phyloP scores from a whole-genome alignment of 2,113 vertebrate genomes.

The Pteronura brasiliensis region DNA sequence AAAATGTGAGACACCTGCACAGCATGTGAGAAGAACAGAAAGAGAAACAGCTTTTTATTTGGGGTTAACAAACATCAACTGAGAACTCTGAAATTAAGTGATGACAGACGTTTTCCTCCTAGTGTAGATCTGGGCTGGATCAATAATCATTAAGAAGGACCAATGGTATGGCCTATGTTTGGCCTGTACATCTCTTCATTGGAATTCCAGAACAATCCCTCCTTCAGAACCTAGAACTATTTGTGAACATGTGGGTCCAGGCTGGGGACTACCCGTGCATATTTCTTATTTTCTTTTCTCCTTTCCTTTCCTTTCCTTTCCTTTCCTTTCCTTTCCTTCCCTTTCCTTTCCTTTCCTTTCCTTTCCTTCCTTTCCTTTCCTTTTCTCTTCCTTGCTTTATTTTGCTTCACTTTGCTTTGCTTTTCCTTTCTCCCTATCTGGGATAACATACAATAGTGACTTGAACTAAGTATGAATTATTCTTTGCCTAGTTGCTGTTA shows the following conservation, averaged over 20 bases:
- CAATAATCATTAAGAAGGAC: conserved; percentile 83
- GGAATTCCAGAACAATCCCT: conserved; percentile 73
- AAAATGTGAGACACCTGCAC: conserved; percentile 85
- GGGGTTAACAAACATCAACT: conserved; percentile 87
- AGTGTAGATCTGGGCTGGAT: conserved; percentile 74
- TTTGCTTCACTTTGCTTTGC: not conserved
- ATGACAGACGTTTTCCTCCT: conserved; percentile 80
- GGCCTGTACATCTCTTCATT: conserved; percentile 67
- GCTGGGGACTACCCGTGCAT: not conserved
- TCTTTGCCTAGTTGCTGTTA: conserved; percentile 38
- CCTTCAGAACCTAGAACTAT: conserved; percentile 25
- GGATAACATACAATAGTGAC: conserved; percentile 55
- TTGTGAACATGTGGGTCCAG: not conserved
- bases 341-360: not conserved
- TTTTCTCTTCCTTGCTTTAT: not conserved
- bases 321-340: no score
- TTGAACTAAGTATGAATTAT: conserved; percentile 60
- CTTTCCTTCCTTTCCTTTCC: not conserved
- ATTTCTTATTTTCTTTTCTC: rapidly evolving
- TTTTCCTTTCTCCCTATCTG: conserved; percentile 51
- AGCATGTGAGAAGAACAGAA: conserved; percentile 90
- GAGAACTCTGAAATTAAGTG: conserved; percentile 84
- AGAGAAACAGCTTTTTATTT: conserved; percentile 87
- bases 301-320: not conserved
- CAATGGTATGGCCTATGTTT: conserved; percentile 77